These are phyloP conservation scores for Diaprepes abbreviatus DNA, from an alignment of 2,888 invertebrate genomes.

Conservation along the genomic window DNA sequence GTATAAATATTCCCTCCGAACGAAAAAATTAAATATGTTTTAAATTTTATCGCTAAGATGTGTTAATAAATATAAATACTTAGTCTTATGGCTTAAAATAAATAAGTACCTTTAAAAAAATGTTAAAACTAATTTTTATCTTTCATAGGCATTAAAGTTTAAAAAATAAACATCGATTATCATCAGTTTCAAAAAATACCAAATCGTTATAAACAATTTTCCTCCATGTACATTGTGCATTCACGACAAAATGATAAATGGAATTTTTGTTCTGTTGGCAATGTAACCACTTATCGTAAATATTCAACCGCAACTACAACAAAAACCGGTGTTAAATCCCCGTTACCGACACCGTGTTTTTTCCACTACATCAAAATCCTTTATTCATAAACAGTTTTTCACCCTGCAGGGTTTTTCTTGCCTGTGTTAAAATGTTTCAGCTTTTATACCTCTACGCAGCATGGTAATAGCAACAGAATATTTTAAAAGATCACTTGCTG, in stretches of 20 bases:
- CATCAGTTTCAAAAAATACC: slow-evolving; percentile 2
- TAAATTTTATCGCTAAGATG: too few relatives aligned
- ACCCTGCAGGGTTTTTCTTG: slow-evolving; percentile 45
- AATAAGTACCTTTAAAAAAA: too few relatives aligned
- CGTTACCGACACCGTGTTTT: slow-evolving; percentile 37
- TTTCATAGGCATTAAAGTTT: too few relatives aligned
- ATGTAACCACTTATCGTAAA: slow-evolving; percentile 47
- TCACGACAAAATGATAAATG: slow-evolving; percentile 39
- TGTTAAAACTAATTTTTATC: too few relatives aligned
- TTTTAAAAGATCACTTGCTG: slow-evolving; percentile 16
- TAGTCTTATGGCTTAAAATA: too few relatives aligned
- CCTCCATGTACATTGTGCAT: slow-evolving; percentile 7
- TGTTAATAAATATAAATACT: too few relatives aligned
- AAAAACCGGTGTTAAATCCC: slow-evolving; percentile 45
- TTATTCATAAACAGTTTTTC: slow-evolving; percentile 50
- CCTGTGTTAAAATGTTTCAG: slow-evolving; percentile 14
- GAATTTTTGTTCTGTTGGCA: slow-evolving; percentile 29
- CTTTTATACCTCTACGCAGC: slow-evolving; percentile 16
- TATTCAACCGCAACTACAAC: slow-evolving; percentile 38
- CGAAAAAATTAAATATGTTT: too few relatives aligned
- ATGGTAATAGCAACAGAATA: slow-evolving; percentile 19
- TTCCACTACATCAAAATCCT: slow-evolving; percentile 50
- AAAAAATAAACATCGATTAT: too few relatives aligned
- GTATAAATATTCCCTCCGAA: too few relatives aligned
- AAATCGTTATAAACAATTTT: slow-evolving; percentile 26